These are phyloP conservation scores for Lytechinus pictus DNA, from an alignment of 35 echinoderm and acorn worm genomes.

Conservation along the genomic window DNA sequence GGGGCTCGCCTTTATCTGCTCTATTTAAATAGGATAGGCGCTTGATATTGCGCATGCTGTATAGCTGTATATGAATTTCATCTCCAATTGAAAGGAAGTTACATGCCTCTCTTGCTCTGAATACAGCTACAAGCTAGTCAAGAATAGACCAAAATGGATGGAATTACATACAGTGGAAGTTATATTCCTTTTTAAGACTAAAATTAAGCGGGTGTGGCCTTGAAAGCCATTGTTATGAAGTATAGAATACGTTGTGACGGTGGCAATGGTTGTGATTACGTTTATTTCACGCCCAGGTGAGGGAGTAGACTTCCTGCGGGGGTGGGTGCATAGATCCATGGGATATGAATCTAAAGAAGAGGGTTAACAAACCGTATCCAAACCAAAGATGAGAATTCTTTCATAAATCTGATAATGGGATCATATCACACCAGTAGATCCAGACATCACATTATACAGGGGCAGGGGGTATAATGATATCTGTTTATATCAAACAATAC, in stretches of 20 bases:
- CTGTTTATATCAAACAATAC: too few relatives aligned
- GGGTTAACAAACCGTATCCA: neutral
- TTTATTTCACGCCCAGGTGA: neutral
- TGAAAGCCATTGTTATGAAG: neutral
- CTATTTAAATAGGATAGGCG: neutral
- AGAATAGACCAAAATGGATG: neutral
- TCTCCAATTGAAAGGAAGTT: conserved; percentile 24
- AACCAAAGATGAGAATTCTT: neutral
- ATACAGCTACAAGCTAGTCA: neutral
- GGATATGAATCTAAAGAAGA: neutral
- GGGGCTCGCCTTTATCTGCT: neutral
- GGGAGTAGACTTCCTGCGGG: neutral
- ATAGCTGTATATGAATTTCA: neutral
- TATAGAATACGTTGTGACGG: neutral
- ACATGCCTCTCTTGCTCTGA: conserved; percentile 8
- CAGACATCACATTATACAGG: neutral
- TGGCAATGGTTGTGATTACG: neutral
- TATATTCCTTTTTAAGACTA: neutral
- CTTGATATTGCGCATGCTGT: neutral
- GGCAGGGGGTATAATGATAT: neutral
- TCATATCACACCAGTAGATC: neutral
- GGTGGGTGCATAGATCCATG: neutral
- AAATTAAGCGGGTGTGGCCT: neutral
- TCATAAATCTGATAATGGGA: neutral
- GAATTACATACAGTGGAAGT: neutral